Conservation (phyloP, 2,797 vertebrate genomes). For the Remorina albescens region DNA sequence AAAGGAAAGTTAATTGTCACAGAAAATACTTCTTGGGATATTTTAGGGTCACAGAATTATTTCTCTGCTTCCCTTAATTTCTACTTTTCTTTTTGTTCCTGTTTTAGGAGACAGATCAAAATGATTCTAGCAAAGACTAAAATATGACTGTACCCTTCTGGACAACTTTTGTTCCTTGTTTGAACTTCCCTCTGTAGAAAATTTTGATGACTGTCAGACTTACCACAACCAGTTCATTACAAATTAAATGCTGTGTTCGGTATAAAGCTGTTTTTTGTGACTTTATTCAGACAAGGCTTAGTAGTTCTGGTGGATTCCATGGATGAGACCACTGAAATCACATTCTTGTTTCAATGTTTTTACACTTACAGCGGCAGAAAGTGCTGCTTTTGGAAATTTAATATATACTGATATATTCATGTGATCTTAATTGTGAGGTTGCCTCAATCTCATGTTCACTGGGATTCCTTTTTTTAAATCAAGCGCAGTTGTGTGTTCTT, state of each 20-base stretch:
- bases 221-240: not conserved
- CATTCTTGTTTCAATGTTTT: not conserved
- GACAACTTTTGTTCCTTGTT: not conserved
- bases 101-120: not conserved
- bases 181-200: not conserved
- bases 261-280: not conserved
- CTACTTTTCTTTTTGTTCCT: not conserved
- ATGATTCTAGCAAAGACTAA: not conserved
- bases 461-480: not conserved
- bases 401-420: conserved; percentile 4
- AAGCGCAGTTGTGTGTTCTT: not conserved
- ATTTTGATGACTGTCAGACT: not conserved
- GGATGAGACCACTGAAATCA: not conserved
- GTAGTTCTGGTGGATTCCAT: not conserved
- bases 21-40: not conserved
- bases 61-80: not conserved
- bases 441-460: conserved; percentile 9
- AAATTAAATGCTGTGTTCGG: too few species aligned
- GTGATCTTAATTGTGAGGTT: conserved; percentile 1
- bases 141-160: not conserved
- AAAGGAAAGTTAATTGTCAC: not conserved
- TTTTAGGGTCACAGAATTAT: not conserved
- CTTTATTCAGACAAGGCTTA: not conserved
- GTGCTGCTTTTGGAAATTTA: not conserved
- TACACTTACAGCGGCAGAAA: not conserved